A percentile compares a stretch with the other conserved stretches of the same genome.
These are phyloP conservation scores for Pipa parva DNA, from an alignment of 2,113 vertebrate genomes.

Conservation along the genomic window DNA sequence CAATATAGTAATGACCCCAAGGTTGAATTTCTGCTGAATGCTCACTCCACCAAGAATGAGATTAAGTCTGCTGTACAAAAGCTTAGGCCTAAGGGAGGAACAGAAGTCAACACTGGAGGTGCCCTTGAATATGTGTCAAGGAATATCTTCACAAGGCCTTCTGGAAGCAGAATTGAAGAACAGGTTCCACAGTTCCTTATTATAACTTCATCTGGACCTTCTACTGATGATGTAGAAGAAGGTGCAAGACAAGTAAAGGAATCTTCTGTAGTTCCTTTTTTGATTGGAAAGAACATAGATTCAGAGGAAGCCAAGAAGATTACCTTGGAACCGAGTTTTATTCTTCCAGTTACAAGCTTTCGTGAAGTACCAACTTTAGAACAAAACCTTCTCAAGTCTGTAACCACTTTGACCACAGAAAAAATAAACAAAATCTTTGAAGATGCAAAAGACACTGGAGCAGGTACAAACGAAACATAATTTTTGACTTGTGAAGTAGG, in stretches of 20 bases:
- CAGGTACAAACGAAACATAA: too few species aligned
- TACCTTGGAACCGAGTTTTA: slow-evolving; percentile 74
- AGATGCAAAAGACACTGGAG: too few species aligned
- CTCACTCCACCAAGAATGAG: slow-evolving; percentile 77
- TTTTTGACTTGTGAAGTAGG: too few species aligned
- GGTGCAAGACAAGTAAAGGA: slow-evolving; percentile 74
- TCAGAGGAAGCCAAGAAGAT: slow-evolving; percentile 73
- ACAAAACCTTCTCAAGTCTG: slow-evolving; percentile 68
- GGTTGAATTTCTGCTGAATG: slow-evolving; percentile 80
- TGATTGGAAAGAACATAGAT: slow-evolving; percentile 72
- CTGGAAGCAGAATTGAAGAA: slow-evolving; percentile 88
- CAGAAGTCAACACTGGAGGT: slow-evolving; percentile 68
- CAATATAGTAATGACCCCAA: slow-evolving; percentile 84
- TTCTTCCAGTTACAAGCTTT: slow-evolving; percentile 74
- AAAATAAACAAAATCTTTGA: slow-evolving; percentile 55
- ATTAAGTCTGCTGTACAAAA: slow-evolving; percentile 65
- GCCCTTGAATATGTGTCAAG: slow-evolving; percentile 81
- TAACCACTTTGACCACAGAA: slow-evolving; percentile 67
- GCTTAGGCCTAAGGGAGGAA: slow-evolving; percentile 73
- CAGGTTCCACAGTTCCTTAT: slow-evolving; percentile 88
- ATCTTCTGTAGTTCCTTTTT: slow-evolving; percentile 70
- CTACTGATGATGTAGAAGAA: slow-evolving; percentile 72
- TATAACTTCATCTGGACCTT: slow-evolving; percentile 76
- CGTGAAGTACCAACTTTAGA: slow-evolving; percentile 72
- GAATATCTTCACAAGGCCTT: slow-evolving; percentile 81